Percentiles rank a stretch among this genome's conserved stretches.
Evolutionary conservation across 2,888 invertebrate species (phyloP).

Genomic region (Sarcophaga carnaria): DNA sequence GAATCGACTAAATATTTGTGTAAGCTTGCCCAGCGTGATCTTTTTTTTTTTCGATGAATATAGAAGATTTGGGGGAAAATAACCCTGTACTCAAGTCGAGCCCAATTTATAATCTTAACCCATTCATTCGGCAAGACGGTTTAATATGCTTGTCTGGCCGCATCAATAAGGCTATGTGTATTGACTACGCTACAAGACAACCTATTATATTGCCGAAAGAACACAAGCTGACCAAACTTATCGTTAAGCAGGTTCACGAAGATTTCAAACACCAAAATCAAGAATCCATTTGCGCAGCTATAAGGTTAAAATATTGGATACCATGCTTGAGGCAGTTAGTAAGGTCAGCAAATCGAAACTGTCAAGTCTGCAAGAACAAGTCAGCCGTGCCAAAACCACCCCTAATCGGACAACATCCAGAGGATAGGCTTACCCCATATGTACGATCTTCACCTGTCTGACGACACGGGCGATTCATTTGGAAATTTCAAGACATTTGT

Average conservation of each 20-base stretch:
- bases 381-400: too few relatives aligned
- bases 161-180: constrained; percentile 37
- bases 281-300: too few relatives aligned
- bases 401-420: constrained; percentile 21
- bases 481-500: constrained; percentile 33
- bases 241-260: too few relatives aligned
- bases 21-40: constrained; percentile 22
- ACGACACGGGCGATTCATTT: constrained; percentile 17
- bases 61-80: constrained; percentile 3
- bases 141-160: constrained; percentile 38
- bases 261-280: too few relatives aligned
- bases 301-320: too few relatives aligned
- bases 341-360: too few relatives aligned
- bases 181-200: constrained; percentile 11
- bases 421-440: constrained; percentile 36
- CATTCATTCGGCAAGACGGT: constrained; percentile 10
- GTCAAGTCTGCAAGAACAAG: too few relatives aligned
- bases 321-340: too few relatives aligned
- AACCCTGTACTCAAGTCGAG: constrained; percentile 21
- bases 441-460: constrained; percentile 26
- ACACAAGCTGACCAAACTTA: too few relatives aligned
- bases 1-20: constrained; percentile 33
- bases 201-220: too few relatives aligned
- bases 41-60: constrained; percentile 24
- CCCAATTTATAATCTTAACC: background rate